Percentiles rank a stretch among this genome's conserved stretches.
These are phyloP conservation scores for Reinhardtius hippoglossoides DNA, from an alignment of 2,113 vertebrate species.

Conservation along the genomic window DNA sequence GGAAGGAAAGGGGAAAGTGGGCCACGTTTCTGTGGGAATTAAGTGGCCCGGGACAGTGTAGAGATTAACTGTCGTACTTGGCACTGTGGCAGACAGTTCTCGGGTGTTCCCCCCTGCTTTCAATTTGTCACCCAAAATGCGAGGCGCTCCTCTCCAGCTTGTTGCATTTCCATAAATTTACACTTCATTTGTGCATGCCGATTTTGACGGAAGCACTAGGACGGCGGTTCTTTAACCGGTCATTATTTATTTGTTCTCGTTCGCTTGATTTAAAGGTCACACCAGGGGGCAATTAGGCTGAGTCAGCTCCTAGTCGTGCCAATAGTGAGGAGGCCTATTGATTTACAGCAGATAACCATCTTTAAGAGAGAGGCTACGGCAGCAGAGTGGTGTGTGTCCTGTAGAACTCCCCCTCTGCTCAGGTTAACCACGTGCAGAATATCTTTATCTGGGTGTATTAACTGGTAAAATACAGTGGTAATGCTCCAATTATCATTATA, in stretches of 20 bases:
- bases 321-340: slow-evolving; percentile 69
- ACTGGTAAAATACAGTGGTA: not conserved
- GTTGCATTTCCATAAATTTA: slow-evolving; percentile 77
- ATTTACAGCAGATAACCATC: slow-evolving; percentile 82
- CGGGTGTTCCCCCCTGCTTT: slow-evolving; percentile 61
- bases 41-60: slow-evolving; percentile 62
- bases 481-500: slow-evolving; percentile 8
- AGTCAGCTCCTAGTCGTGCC: slow-evolving; percentile 70
- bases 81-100: slow-evolving; percentile 66
- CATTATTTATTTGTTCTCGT: slow-evolving; percentile 82
- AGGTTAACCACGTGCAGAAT: slow-evolving; percentile 4
- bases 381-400: slow-evolving; percentile 36
- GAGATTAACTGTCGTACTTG: slow-evolving; percentile 74
- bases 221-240: slow-evolving; percentile 69
- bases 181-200: slow-evolving; percentile 72
- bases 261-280: slow-evolving; percentile 77
- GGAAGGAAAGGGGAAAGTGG: slow-evolving; percentile 46
- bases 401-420: slow-evolving; percentile 8
- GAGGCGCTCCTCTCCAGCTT: slow-evolving; percentile 51
- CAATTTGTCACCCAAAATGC: slow-evolving; percentile 71
- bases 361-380: slow-evolving; percentile 60
- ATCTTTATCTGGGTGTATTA: slow-evolving; percentile 6
- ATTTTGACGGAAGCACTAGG: slow-evolving; percentile 66
- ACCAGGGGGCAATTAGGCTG: slow-evolving; percentile 79
- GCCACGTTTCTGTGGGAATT: slow-evolving; percentile 67